These are phyloP conservation scores for Crotalus viridis DNA, from an alignment of 2,113 vertebrate genomes.

Conservation along the genomic window DNA sequence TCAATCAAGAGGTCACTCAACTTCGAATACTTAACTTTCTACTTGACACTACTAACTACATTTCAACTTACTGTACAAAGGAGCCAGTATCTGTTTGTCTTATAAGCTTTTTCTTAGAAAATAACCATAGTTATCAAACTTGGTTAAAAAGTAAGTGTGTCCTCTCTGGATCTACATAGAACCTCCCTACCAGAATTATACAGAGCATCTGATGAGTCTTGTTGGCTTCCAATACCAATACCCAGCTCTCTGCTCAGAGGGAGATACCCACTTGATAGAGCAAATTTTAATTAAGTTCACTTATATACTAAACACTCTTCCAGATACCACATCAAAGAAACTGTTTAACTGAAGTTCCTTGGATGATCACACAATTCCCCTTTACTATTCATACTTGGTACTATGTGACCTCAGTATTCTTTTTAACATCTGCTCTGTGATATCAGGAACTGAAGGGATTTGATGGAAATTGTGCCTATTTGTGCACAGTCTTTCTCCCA, in stretches of 20 bases:
- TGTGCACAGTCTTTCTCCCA: background rate
- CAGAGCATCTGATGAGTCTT: background rate
- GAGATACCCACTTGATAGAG: background rate
- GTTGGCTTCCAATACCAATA: background rate
- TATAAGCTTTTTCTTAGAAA: background rate
- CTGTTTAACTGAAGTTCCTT: background rate
- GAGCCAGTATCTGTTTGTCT: background rate
- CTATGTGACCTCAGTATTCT: background rate
- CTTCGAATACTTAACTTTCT: background rate
- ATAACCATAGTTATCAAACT: background rate
- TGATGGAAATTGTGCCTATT: background rate
- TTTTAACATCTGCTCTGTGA: background rate
- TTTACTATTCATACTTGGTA: background rate
- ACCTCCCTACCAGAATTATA: background rate
- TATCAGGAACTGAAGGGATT: background rate
- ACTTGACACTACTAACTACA: background rate
- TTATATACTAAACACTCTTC: background rate
- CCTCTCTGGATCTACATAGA: background rate
- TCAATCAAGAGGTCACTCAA: background rate
- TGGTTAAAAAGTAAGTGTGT: background rate
- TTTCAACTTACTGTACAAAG: background rate
- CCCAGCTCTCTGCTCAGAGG: background rate
- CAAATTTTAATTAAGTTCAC: background rate
- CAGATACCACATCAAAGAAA: background rate
- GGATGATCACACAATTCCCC: background rate